phyloP scores from a whole-genome alignment of 2,888 invertebrate genomes.

The Sylvicola fuscatus region DNA sequence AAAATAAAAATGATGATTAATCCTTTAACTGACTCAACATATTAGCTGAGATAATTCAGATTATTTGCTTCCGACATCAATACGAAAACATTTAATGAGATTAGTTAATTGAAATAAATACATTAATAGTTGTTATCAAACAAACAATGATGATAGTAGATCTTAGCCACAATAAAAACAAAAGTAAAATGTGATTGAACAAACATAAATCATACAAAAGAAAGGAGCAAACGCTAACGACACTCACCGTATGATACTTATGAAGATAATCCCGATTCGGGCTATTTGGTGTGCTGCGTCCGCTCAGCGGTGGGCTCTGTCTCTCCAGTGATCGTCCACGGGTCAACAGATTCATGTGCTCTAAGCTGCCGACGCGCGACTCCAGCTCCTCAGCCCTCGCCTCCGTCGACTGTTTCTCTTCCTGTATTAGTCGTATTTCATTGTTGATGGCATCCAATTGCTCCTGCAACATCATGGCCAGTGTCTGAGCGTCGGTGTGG shows the following conservation, averaged over 20 bases:
- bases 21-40: no score
- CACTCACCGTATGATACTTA: conserved; percentile 89
- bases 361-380: conserved; percentile 83
- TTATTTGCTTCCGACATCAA: no score
- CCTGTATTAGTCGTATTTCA: conserved; percentile 77
- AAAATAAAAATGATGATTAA: no score
- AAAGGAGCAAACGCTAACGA: background rate
- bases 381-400: conserved; percentile 94
- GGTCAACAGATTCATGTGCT: conserved; percentile 73
- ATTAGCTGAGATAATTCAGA: no score
- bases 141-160: conserved; percentile 4
- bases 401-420: conserved; percentile 94
- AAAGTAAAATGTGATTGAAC: no score
- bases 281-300: conserved; percentile 72
- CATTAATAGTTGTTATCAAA: no score
- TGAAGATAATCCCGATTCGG: conserved; percentile 70
- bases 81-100: no score
- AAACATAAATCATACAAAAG: no score
- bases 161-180: background rate
- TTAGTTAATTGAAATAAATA: no score
- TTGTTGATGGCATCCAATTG: conserved; percentile 99
- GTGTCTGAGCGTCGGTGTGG: conserved; percentile 86
- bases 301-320: conserved; percentile 71
- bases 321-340: conserved; percentile 47
- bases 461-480: conserved; percentile 97